Evolutionary conservation across 2,888 invertebrate species (phyloP), one percentile per base, ranked within the genome.

Genomic region (Euphydryas editha): DNA sequence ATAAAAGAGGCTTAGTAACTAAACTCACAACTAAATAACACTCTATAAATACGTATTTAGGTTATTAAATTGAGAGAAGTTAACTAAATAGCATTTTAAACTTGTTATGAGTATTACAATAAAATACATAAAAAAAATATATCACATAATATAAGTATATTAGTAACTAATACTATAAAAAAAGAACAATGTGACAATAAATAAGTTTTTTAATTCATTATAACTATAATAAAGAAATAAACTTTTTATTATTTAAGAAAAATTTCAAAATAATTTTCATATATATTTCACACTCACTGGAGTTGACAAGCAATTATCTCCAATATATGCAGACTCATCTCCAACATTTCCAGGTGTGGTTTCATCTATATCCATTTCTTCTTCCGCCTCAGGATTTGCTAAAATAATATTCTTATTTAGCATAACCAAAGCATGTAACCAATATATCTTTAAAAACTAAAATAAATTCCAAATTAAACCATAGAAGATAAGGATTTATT

Each of bases 331-430:
- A 10, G 90, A 86, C 62, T 85, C 90, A 79, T 91, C 91, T 58
- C 86, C 82, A 17, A 74, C 85, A 17, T 85, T 81, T 1, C 86
- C 88, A 15, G 86, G 81, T 44, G 88, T 80, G 11, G 89, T 83
- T 39, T 92, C 91, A 81, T 92, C 92, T 64, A 92, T 85, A 67
- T 92, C 92, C 92, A 92, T 92, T 73, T 90, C 91, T 73, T 92
- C 91, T 67, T 90, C 91, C 18, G 85, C 78, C 75, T 87, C 88
- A 36, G 83, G 84, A 74, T 85, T 81, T 17, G 74, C 86, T 86
- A 30, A 30, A 30, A 30, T 30, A 30, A 30, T n/a, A 70, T 24
- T 24, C 18, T 47, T 6, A 49, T 47, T 49, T 1, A 1, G 21
- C 6, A 6, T 21, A 21, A 47, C 11, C 11, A 21, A 18, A n/a